Percentiles rank a stretch among this genome's conserved stretches.
These are phyloP conservation scores for Pangasius djambal DNA, from an alignment of 2,797 vertebrate species.

Conservation along the genomic window DNA sequence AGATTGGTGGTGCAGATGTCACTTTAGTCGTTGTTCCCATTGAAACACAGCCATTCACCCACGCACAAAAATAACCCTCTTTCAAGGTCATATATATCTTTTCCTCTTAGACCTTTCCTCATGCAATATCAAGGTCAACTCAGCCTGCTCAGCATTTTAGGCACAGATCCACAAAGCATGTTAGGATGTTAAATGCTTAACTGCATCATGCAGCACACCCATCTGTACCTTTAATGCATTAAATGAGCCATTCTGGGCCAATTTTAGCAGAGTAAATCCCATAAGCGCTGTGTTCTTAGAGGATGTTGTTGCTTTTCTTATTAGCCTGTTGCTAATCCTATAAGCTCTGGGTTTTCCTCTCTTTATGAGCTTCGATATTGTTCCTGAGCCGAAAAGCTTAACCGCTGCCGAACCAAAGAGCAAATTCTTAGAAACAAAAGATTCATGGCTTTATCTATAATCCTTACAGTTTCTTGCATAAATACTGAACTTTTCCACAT, in stretches of 20 bases:
- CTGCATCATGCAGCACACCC: background rate
- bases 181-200: background rate
- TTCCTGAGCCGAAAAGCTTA: constrained; percentile 3
- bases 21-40: too few species aligned
- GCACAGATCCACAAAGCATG: background rate
- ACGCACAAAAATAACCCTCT: too few species aligned
- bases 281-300: background rate
- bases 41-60: too few species aligned
- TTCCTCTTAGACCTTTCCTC: background rate
- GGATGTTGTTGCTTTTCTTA: background rate
- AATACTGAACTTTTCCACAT: background rate
- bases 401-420: background rate
- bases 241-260: background rate
- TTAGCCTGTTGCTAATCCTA: constrained; percentile 1
- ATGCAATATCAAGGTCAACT: background rate
- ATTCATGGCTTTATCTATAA: background rate
- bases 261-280: background rate
- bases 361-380: background rate
- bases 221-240: background rate
- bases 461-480: background rate
- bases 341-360: background rate
- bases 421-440: constrained; percentile 6
- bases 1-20: too few species aligned
- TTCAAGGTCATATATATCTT: too few species aligned
- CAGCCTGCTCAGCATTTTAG: background rate